phyloP scores from a whole-genome alignment of 2,113 vertebrate species.

The Pholis gunnellus region DNA sequence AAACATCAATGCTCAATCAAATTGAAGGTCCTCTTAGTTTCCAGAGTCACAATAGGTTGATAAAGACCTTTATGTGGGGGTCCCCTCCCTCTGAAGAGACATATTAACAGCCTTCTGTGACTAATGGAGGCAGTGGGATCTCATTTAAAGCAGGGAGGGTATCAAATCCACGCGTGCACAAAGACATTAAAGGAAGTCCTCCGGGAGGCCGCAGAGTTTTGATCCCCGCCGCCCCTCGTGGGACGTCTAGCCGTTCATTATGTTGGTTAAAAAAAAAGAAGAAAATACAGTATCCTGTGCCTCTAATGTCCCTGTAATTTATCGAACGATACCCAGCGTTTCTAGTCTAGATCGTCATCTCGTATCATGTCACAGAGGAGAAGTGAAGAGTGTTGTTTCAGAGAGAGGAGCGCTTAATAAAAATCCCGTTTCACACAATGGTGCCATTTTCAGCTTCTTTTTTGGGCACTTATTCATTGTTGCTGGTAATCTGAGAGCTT shows the following conservation, averaged over 20 bases:
- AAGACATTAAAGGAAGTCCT: slow-evolving; percentile 68
- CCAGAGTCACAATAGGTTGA: slow-evolving; percentile 36
- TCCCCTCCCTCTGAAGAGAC: slow-evolving; percentile 57
- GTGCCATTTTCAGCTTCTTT: neutral
- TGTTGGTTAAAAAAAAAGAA: slow-evolving; percentile 47
- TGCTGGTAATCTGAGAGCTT: neutral
- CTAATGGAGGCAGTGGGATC: slow-evolving; percentile 70
- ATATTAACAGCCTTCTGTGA: slow-evolving; percentile 64
- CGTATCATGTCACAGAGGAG: slow-evolving; percentile 34
- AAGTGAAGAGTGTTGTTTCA: slow-evolving; percentile 14
- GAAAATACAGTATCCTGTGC: slow-evolving; percentile 48
- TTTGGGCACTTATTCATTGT: neutral
- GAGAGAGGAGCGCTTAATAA: neutral
- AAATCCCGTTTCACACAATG: neutral
- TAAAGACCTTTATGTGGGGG: slow-evolving; percentile 31
- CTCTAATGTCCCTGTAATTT: slow-evolving; percentile 49
- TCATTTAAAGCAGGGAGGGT: slow-evolving; percentile 67
- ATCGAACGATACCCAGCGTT: slow-evolving; percentile 25
- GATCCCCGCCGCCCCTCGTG: slow-evolving; percentile 47
- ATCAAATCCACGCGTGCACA: slow-evolving; percentile 62
- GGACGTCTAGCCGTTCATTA: slow-evolving; percentile 58
- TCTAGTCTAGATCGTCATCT: slow-evolving; percentile 14
- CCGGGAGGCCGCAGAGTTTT: slow-evolving; percentile 51
- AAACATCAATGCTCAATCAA: neutral
- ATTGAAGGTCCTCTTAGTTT: neutral